Base-by-base conservation (phyloP, 2,113 vertebrate genomes). In the Pavo muticus region DNA sequence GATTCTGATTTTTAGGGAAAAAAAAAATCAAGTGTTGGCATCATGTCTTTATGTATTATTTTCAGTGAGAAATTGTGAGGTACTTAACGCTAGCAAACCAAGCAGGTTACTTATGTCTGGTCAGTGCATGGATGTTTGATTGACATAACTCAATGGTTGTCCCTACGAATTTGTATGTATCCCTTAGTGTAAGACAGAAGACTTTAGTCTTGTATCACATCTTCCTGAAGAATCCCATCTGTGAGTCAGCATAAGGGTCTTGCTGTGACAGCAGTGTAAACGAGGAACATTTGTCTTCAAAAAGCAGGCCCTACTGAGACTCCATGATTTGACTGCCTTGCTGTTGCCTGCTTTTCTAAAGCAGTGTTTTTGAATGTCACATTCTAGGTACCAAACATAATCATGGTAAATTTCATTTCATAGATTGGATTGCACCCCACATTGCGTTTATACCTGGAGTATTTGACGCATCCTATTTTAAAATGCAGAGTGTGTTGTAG, bases 91-190 rank as follows among this genome's bases (percentile, higher is more conserved):
- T 60, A 14, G 52, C 54, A 47, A 10, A 61, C 45, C 39, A 20
- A 2, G 13, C 39, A 45, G 24, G 32, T 12, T 42, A 4, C 5
- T 4, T n/a, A 5, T 20, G 16, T 15, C 42, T 37, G n/a, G 54
- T 61, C 40, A 35, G 1, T 8, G 18, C 40, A 2, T 3, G 35
- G 79, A 35, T 16, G 14, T 32, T 4, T 11, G 12, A 24, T 42
- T 57, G 6, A 8, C 19, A 0, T 5, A 35, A 32, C n/a, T 30
- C 47, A 17, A 2, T 1, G 0, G 23, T 6, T 50, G 35, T 71
- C 35, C 25, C 48, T 4, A 0, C 21, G 14, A 32, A 30, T 47
- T 50, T 2, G 0, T 35, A 15, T 17, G 10, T 10, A 37, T 10
- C 35, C n/a, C 56, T 74, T 7, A n/a, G 6, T 13, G 25, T 29